These are phyloP conservation scores for Echinometra lucunter DNA, from an alignment of 53 echinoderm and acorn worm species.

Conservation along the genomic window DNA sequence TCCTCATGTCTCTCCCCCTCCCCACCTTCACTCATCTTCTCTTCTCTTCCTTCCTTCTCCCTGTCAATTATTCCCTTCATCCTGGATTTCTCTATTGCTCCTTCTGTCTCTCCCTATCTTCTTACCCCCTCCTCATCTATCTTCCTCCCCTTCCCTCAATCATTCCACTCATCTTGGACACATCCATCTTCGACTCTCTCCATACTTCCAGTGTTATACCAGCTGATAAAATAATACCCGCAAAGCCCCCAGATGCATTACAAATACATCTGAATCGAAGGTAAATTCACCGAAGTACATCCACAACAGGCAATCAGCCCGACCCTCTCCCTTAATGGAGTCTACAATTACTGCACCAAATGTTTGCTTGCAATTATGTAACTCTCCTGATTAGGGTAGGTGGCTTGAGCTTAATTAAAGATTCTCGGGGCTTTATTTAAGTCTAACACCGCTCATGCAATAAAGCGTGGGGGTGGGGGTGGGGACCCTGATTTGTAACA, in stretches of 20 bases:
- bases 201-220: not conserved
- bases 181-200: not conserved
- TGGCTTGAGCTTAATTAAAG: slow-evolving; percentile 21
- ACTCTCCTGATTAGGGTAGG: not conserved
- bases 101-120: not conserved
- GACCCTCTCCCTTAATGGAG: not conserved
- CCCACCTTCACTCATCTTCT: not conserved
- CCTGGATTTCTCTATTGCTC: not conserved
- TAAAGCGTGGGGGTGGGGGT: not conserved
- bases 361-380: slow-evolving; percentile 34
- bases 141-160: not conserved
- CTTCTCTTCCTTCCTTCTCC: not conserved
- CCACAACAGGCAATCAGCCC: not conserved
- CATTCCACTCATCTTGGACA: not conserved
- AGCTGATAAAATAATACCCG: not conserved
- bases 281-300: not conserved
- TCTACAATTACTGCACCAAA: slow-evolving; percentile 25
- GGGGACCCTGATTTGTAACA: not conserved
- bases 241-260: slow-evolving; percentile 1
- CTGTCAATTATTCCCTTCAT: not conserved
- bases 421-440: not conserved
- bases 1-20: not conserved
- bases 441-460: not conserved
- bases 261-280: not conserved
- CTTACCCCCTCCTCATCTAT: not conserved